Conservation (phyloP, 2,888 invertebrate species). For the Stratiomys singularior region DNA sequence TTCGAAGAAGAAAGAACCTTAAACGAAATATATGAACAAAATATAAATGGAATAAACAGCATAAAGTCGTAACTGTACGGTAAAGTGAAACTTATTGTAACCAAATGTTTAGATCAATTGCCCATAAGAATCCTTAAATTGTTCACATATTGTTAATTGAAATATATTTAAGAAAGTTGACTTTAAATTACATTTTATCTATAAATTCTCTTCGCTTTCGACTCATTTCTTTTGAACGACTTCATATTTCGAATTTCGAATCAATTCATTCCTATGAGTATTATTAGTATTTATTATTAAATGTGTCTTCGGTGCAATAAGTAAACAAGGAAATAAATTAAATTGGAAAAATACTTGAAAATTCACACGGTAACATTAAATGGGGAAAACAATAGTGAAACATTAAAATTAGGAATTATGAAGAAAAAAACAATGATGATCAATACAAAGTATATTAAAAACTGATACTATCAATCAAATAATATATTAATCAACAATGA, state of each 20-base stretch:
- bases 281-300: slow-evolving; percentile 43
- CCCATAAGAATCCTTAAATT: too few relatives aligned
- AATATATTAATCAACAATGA: slow-evolving; percentile 39
- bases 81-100: too few relatives aligned
- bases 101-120: too few relatives aligned
- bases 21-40: too few relatives aligned
- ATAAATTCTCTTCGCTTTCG: too few relatives aligned
- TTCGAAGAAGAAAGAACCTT: too few relatives aligned
- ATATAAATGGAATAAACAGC: too few relatives aligned
- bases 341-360: background rate
- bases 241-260: slow-evolving; percentile 38
- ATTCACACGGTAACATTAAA: background rate
- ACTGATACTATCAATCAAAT: background rate
- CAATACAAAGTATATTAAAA: slow-evolving; percentile 10
- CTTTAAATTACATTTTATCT: too few relatives aligned
- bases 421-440: background rate
- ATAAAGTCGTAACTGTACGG: too few relatives aligned
- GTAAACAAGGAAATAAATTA: slow-evolving; percentile 15
- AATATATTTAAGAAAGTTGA: too few relatives aligned
- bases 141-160: too few relatives aligned
- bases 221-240: too few relatives aligned
- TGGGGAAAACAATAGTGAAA: background rate
- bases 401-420: background rate
- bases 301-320: slow-evolving; percentile 43
- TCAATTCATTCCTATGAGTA: slow-evolving; percentile 46